phyloP scores from a whole-genome alignment of 2,797 vertebrate genomes.

The Anabas testudineus region DNA sequence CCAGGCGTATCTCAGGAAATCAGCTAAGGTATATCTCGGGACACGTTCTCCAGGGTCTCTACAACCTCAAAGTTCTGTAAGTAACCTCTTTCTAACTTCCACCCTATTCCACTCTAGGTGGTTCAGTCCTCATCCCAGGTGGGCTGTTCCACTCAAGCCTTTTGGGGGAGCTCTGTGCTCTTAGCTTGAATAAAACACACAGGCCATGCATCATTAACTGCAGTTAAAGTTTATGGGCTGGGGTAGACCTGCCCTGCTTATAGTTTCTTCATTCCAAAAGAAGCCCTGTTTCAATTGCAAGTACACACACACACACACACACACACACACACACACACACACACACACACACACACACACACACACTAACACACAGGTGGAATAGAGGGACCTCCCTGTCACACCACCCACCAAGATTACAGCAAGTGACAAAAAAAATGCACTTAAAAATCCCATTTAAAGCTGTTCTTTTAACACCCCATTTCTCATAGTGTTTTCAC shows the following conservation, averaged over 20 bases:
- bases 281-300: slow-evolving; percentile 56
- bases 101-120: slow-evolving; percentile 26
- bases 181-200: slow-evolving; percentile 73
- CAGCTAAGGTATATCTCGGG: slow-evolving; percentile 91
- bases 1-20: slow-evolving; percentile 95
- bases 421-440: slow-evolving; percentile 66
- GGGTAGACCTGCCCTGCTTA: slow-evolving; percentile 60
- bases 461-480: slow-evolving; percentile 57
- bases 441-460: slow-evolving; percentile 46
- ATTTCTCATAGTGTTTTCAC: slow-evolving; percentile 54
- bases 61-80: slow-evolving; percentile 96
- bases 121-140: slow-evolving; percentile 50
- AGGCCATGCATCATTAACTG: slow-evolving; percentile 74
- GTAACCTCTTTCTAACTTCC: slow-evolving; percentile 72
- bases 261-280: slow-evolving; percentile 62
- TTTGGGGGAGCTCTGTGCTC: slow-evolving; percentile 46
- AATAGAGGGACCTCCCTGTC: slow-evolving; percentile 71
- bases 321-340: slow-evolving; percentile 10
- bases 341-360: slow-evolving; percentile 24
- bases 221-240: slow-evolving; percentile 80
- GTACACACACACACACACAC: neutral
- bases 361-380: slow-evolving; percentile 66
- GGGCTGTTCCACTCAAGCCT: slow-evolving; percentile 55
- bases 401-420: slow-evolving; percentile 72
- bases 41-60: slow-evolving; percentile 90